Evolutionary conservation across 2,113 vertebrate genomes (phyloP), one percentile per base, ranked within the genome.

Genomic region (Scophthalmus maximus): DNA sequence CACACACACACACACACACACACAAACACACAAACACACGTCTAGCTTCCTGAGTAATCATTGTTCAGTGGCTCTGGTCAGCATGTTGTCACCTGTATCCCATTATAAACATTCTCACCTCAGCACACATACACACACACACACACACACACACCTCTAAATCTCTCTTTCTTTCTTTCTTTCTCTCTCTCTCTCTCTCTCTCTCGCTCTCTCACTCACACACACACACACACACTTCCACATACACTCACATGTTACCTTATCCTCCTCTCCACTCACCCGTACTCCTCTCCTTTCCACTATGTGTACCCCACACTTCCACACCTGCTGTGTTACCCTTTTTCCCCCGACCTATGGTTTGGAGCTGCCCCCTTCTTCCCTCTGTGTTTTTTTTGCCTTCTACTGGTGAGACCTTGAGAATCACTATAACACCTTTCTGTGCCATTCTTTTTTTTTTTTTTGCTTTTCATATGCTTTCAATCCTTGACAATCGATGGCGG

Each of bases 21-120:
- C 68, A 61, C 72, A 40, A 56, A 56, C 62, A 59, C 30, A 60
- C 55, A 52, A 32, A 46, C 62, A 34, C 76, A 71, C 49, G 75
- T 84, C 76, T 62, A 80, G 73, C 70, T 82, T 81, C 81, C 84
- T 82, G 85, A 89, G 85, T 91, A 91, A 91, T 91, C 78, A 82
- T 84, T 86, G 84, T 83, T 86, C 87, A 85, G 79, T 87, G 86
- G 67, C 84, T 89, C 81, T 92, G 92, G 90, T 92, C 92, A 91
- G 92, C 90, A 92, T 84, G 90, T 91, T 89, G 91, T 93, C 92
- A 94, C 92, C 91, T 93, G 90, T 88, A 89, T 92, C 87, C 89
- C 85, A 91, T 94, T 93, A 92, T 83, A 72, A 91, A 88, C 84
- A 91, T 89, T 91, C 88, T 92, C 86, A 90, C 84, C 86, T 93